Conservation (phyloP, 1,140 invertebrate genomes). For the Contarinia nasturtii region DNA sequence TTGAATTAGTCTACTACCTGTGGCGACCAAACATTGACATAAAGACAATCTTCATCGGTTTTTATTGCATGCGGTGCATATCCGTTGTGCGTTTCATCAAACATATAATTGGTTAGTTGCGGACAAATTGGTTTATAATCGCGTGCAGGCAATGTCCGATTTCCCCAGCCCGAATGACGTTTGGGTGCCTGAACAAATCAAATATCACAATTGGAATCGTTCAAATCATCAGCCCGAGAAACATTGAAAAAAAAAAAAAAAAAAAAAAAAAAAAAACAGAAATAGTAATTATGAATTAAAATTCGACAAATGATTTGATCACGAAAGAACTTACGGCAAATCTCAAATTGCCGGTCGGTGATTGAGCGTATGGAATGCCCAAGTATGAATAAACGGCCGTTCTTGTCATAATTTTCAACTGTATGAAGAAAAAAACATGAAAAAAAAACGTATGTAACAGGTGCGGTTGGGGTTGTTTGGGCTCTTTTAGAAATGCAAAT, state of each 20-base stretch:
- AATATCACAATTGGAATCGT: constrained; percentile 1
- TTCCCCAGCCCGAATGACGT: constrained; percentile 25
- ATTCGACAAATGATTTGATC: too few species aligned
- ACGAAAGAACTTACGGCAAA: constrained; percentile 26
- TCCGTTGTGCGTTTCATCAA: constrained; percentile 14
- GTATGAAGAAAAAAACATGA: constrained; percentile 1
- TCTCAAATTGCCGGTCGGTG: constrained; percentile 35
- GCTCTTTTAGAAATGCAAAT: constrained; percentile 2
- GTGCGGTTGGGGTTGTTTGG: too few species aligned
- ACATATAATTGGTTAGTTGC: constrained; percentile 23
- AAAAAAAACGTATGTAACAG: not conserved
- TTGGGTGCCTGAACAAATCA: constrained; percentile 22
- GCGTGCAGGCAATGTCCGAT: constrained; percentile 24
- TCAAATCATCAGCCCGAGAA: not conserved
- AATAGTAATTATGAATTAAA: too few species aligned
- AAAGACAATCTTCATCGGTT: constrained; percentile 31
- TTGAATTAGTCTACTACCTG: constrained; percentile 21
- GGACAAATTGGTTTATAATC: constrained; percentile 29
- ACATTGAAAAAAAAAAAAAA: not conserved
- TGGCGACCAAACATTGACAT: constrained; percentile 33
- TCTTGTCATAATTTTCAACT: constrained; percentile 26
- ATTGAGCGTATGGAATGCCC: constrained; percentile 45
- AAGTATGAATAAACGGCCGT: constrained; percentile 36
- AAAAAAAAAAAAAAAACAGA: too few species aligned
- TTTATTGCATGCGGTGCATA: constrained; percentile 7